Evolutionary conservation across 2,113 vertebrate genomes (phyloP).

Genomic region (Azemiops feae): DNA sequence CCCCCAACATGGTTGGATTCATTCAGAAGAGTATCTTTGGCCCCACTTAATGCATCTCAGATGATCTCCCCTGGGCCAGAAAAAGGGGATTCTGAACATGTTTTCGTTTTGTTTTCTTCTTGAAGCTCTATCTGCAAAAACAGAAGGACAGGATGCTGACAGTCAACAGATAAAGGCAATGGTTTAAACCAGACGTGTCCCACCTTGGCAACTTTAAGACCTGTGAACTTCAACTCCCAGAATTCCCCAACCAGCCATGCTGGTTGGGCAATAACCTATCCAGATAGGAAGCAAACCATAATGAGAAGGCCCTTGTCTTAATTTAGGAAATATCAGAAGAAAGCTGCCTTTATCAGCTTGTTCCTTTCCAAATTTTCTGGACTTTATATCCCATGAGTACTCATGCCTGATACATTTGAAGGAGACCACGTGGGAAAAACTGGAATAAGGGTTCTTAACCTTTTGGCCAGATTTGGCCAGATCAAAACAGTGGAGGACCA

Average conservation of each 20-base stretch:
- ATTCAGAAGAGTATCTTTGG: conserved; percentile 57
- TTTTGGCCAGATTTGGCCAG: background rate
- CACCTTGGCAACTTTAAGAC: background rate
- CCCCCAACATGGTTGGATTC: conserved; percentile 54
- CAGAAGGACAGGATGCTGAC: conserved; percentile 47
- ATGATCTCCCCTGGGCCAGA: background rate
- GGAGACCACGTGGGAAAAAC: background rate
- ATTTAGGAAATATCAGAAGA: background rate
- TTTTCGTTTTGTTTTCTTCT: conserved; percentile 55
- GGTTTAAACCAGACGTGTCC: background rate
- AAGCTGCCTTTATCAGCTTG: background rate
- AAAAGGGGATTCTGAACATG: conserved; percentile 41
- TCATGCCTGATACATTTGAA: background rate
- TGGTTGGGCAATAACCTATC: background rate
- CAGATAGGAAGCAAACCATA: background rate
- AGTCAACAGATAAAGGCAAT: conserved; percentile 42
- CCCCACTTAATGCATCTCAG: conserved; percentile 50
- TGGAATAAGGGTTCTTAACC: background rate
- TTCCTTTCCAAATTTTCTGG: background rate
- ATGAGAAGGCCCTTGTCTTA: background rate
- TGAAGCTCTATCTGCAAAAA: conserved; percentile 63
- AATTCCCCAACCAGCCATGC: background rate
- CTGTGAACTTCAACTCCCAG: background rate
- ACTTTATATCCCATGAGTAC: background rate
- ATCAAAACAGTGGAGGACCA: background rate